Evolutionary conservation across 2,797 vertebrate genomes (phyloP).

Genomic region (Lutra lutra): DNA sequence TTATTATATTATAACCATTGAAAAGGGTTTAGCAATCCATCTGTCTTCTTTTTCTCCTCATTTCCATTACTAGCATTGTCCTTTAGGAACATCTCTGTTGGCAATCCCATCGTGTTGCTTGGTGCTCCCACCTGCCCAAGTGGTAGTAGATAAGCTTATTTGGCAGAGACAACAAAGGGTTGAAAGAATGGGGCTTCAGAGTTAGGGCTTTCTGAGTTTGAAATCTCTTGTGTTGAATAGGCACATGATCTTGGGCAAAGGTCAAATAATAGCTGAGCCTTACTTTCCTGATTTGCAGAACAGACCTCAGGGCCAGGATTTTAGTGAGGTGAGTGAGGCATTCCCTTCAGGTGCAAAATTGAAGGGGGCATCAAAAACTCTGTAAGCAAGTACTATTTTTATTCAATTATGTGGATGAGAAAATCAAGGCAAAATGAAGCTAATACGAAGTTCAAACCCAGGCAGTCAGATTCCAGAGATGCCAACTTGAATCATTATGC

Average conservation of each 20-base stretch:
- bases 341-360: background rate
- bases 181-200: background rate
- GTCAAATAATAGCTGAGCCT: background rate
- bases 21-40: background rate
- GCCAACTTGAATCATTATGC: background rate
- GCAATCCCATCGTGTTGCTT: background rate
- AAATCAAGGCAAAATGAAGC: background rate
- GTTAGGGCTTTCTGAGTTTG: slow-evolving; percentile 7
- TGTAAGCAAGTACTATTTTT: background rate
- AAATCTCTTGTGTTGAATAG: background rate
- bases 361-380: background rate
- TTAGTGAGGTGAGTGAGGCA: background rate
- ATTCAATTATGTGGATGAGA: background rate
- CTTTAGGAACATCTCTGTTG: background rate
- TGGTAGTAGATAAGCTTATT: background rate
- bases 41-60: background rate
- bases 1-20: background rate
- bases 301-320: background rate
- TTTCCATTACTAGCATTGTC: background rate
- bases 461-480: background rate
- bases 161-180: background rate
- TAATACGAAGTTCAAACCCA: background rate
- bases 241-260: background rate
- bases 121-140: background rate
- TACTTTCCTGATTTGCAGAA: background rate